phyloP scores from a whole-genome alignment of 2,888 invertebrate species.

The Mimachlamys varia region DNA sequence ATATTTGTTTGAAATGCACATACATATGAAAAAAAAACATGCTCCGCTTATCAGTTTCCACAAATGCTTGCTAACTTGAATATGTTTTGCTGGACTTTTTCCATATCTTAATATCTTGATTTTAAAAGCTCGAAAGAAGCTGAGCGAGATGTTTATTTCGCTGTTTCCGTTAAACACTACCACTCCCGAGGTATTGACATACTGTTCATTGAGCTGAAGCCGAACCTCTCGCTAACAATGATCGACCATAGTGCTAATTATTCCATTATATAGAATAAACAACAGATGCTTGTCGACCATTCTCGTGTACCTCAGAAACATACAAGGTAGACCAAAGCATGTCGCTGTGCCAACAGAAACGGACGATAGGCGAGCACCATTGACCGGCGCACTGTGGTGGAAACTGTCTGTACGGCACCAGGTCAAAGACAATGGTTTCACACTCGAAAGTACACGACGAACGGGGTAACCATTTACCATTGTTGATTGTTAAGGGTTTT shows the following conservation, averaged over 20 bases:
- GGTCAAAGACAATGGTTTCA: background rate
- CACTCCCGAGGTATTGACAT: background rate
- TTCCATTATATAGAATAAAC: slow-evolving; percentile 28
- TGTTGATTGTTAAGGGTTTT: background rate
- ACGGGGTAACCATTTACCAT: background rate
- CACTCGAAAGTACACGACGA: background rate
- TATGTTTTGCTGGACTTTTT: too few relatives aligned
- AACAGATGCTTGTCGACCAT: background rate
- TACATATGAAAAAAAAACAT: background rate
- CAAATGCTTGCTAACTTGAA: background rate
- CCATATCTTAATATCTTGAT: too few relatives aligned
- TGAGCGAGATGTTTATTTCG: background rate
- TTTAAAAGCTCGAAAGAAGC: background rate
- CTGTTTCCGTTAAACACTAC: too few relatives aligned
- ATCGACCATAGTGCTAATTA: slow-evolving; percentile 2
- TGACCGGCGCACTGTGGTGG: background rate
- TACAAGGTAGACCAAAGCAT: background rate
- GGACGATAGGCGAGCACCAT: background rate
- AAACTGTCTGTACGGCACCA: background rate
- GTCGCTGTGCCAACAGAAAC: background rate
- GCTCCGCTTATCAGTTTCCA: background rate
- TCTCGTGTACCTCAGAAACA: background rate
- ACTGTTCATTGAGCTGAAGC: background rate
- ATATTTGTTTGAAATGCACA: background rate
- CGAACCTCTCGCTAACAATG: slow-evolving; percentile 1